Conservation (phyloP, 1,140 invertebrate species). For the Mercenaria mercenaria region DNA sequence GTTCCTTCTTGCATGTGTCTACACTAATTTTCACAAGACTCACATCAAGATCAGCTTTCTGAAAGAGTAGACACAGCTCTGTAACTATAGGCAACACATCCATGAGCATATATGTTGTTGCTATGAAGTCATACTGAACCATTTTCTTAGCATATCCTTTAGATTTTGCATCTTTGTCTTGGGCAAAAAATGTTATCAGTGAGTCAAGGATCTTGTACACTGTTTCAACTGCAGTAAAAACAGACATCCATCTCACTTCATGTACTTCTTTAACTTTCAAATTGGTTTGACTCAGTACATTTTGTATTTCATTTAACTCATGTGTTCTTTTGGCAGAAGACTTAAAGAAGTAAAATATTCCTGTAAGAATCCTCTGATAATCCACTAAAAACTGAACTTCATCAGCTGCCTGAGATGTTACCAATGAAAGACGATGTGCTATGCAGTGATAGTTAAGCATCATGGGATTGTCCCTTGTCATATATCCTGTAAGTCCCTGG, state of each 20-base stretch:
- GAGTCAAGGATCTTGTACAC: slow-evolving; percentile 48
- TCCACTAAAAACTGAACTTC: slow-evolving; percentile 45
- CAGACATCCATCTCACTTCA: slow-evolving; percentile 53
- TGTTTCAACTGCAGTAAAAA: slow-evolving; percentile 45
- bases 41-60: slow-evolving; percentile 45
- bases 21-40: slow-evolving; percentile 2
- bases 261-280: slow-evolving; percentile 46
- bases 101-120: slow-evolving; percentile 52
- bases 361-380: slow-evolving; percentile 49
- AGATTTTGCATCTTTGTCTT: slow-evolving; percentile 50
- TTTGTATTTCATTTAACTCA: background rate
- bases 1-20: background rate
- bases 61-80: slow-evolving; percentile 45
- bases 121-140: slow-evolving; percentile 41
- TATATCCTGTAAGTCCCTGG: slow-evolving; percentile 23
- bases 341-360: slow-evolving; percentile 52
- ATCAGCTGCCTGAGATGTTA: slow-evolving; percentile 52
- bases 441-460: slow-evolving; percentile 52
- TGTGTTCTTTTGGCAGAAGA: slow-evolving; percentile 8
- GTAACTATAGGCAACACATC: slow-evolving; percentile 54
- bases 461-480: slow-evolving; percentile 44
- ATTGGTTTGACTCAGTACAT: background rate
- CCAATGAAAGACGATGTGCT: slow-evolving; percentile 33
- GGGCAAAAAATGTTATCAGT: slow-evolving; percentile 33
- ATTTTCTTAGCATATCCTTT: slow-evolving; percentile 51